Conservation (phyloP, 2,888 invertebrate species). For the Diarsia mendica region DNA sequence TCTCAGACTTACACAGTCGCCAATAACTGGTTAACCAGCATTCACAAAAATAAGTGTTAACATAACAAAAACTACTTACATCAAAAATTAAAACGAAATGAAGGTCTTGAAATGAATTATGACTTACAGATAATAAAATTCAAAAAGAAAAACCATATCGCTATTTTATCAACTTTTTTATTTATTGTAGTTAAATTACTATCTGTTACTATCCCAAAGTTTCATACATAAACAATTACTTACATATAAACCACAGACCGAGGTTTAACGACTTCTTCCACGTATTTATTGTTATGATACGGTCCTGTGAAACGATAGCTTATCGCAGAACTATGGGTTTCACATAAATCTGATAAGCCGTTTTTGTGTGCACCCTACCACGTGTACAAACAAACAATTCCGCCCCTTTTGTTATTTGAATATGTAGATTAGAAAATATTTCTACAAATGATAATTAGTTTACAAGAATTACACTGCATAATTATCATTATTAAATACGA, state of each 20-base stretch:
- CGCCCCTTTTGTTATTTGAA: conserved; percentile 24
- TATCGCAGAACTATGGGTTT: conserved; percentile 46
- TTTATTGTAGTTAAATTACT: neutral
- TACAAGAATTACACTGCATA: neutral
- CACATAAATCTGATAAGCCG: conserved; percentile 54
- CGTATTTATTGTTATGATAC: conserved; percentile 52
- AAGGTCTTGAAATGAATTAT: too few relatives aligned
- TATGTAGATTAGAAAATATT: conserved; percentile 1
- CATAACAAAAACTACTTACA: too few relatives aligned
- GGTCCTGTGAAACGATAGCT: conserved; percentile 42
- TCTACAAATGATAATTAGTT: conserved; percentile 5
- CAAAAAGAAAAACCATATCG: too few relatives aligned
- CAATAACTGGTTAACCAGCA: too few relatives aligned
- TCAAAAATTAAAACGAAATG: too few relatives aligned
- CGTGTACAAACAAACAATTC: conserved; percentile 45
- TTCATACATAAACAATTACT: conserved; percentile 8
- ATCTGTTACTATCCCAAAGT: neutral
- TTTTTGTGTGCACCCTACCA: conserved; percentile 48
- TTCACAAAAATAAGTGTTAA: too few relatives aligned
- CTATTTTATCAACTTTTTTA: too few relatives aligned
- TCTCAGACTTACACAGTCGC: too few relatives aligned
- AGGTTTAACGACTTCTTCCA: conserved; percentile 41
- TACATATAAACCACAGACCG: neutral
- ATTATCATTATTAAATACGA: too few relatives aligned
- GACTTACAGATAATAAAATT: too few relatives aligned